Evolutionary conservation across 1,140 invertebrate species (phyloP).

Genomic region (Aricia agestis): DNA sequence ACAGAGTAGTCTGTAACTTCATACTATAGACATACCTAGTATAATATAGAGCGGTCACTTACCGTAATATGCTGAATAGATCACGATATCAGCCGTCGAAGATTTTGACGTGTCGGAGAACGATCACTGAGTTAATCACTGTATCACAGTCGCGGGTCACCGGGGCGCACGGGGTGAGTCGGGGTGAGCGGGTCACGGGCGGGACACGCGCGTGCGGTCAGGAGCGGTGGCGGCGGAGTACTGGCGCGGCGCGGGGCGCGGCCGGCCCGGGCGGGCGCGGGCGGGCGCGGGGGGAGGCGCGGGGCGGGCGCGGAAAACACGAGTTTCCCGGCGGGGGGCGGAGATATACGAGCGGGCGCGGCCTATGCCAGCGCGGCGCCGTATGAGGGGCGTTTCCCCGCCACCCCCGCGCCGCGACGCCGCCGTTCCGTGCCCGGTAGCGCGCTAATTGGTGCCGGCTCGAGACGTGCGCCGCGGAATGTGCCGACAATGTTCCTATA

Average conservation of each 20-base stretch:
- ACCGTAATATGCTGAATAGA: background rate
- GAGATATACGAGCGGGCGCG: constrained; percentile 31
- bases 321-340: constrained; percentile 34
- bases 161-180: background rate
- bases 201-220: background rate
- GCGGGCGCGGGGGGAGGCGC: constrained; percentile 25
- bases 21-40: too few relatives aligned
- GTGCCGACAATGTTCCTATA: background rate
- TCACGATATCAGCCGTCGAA: background rate
- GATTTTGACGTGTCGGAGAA: background rate
- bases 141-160: constrained; percentile 19
- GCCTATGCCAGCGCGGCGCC: background rate
- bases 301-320: constrained; percentile 26
- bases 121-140: background rate
- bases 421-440: background rate
- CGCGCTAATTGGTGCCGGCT: constrained; percentile 18
- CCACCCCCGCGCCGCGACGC: too few relatives aligned
- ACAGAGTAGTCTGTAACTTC: too few relatives aligned
- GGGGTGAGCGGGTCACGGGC: constrained; percentile 16
- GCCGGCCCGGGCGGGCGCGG: constrained; percentile 20
- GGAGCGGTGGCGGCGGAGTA: constrained; percentile 22
- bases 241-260: constrained; percentile 24
- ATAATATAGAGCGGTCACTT: background rate
- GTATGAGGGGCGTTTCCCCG: constrained; percentile 4
- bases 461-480: background rate